Evolutionary conservation across 2,797 vertebrate genomes (phyloP).

Genomic region (Spinibarbus caldwelli): DNA sequence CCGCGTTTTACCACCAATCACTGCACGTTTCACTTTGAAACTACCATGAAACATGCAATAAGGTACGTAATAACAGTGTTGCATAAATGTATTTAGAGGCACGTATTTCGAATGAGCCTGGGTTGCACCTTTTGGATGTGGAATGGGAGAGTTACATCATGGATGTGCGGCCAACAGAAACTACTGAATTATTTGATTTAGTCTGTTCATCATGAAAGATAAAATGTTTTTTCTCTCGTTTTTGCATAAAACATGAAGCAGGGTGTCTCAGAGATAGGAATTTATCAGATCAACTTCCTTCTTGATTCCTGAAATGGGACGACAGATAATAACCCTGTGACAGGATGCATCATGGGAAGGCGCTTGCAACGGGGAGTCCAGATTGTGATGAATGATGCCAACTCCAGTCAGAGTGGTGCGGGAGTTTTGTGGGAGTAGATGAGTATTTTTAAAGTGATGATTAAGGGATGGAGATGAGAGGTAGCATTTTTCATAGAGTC

Average conservation of each 20-base stretch:
- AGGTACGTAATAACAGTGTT: too few relatives aligned
- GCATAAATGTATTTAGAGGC: too few relatives aligned
- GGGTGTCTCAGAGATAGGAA: not conserved
- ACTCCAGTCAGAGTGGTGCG: conserved; percentile 60
- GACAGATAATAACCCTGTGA: conserved; percentile 50
- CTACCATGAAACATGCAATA: too few relatives aligned
- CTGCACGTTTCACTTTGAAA: too few relatives aligned
- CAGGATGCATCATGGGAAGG: conserved; percentile 48
- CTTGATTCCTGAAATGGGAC: conserved; percentile 44
- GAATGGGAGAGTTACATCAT: not conserved
- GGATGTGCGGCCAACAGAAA: not conserved
- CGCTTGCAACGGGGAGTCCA: conserved; percentile 29
- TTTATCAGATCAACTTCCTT: conserved; percentile 16
- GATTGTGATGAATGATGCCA: conserved; percentile 58
- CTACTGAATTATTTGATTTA: not conserved
- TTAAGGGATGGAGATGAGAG: conserved; percentile 72
- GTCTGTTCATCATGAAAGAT: not conserved
- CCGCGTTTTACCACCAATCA: too few relatives aligned
- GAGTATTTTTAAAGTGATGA: conserved; percentile 60
- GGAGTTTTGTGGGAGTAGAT: conserved; percentile 55
- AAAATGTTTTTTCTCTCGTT: not conserved
- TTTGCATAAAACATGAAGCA: conserved; percentile 18
- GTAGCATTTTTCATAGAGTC: conserved; percentile 59
- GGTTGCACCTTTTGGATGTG: not conserved
- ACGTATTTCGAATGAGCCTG: too few relatives aligned